A percentile compares a stretch with the other conserved stretches of the same genome.
These are phyloP conservation scores for Himalopsyche japonica DNA, from an alignment of 2,888 invertebrate genomes.

Conservation along the genomic window DNA sequence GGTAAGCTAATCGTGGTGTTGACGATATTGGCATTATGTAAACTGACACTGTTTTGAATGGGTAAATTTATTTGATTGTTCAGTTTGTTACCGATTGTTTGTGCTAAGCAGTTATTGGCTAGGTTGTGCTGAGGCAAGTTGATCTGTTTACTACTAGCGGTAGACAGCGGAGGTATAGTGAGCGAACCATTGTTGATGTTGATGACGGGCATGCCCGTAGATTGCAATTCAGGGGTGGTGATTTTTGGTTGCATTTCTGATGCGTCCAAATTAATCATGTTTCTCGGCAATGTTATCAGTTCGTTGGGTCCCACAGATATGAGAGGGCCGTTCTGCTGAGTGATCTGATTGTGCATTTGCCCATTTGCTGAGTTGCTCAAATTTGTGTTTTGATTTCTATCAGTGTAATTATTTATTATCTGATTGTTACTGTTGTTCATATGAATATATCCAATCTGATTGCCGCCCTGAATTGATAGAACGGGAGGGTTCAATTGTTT, in stretches of 20 bases:
- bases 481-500: conserved; percentile 28
- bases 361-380: conserved; percentile 3
- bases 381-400: conserved; percentile 47
- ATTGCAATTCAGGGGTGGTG: conserved; percentile 23
- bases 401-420: conserved; percentile 57
- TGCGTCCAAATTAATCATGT: conserved; percentile 18
- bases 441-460: conserved; percentile 57
- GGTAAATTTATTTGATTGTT: conserved; percentile 45
- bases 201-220: conserved; percentile 20
- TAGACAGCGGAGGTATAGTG: conserved; percentile 54
- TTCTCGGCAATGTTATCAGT: conserved; percentile 7
- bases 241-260: conserved; percentile 16
- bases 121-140: conserved; percentile 60
- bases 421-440: conserved; percentile 56
- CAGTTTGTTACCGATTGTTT: conserved; percentile 48
- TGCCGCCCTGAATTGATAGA: conserved; percentile 51
- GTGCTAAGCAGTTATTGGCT: conserved; percentile 56
- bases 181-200: conserved; percentile 47
- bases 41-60: conserved; percentile 39
- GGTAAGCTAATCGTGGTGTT: conserved; percentile 57
- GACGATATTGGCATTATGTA: conserved; percentile 51
- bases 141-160: conserved; percentile 55
- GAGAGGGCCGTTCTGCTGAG: conserved; percentile 26
- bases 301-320: conserved; percentile 31
- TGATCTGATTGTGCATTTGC: conserved; percentile 19